These are phyloP conservation scores for Myotis davidii DNA, from an alignment of 2,113 vertebrate genomes.

Conservation along the genomic window DNA sequence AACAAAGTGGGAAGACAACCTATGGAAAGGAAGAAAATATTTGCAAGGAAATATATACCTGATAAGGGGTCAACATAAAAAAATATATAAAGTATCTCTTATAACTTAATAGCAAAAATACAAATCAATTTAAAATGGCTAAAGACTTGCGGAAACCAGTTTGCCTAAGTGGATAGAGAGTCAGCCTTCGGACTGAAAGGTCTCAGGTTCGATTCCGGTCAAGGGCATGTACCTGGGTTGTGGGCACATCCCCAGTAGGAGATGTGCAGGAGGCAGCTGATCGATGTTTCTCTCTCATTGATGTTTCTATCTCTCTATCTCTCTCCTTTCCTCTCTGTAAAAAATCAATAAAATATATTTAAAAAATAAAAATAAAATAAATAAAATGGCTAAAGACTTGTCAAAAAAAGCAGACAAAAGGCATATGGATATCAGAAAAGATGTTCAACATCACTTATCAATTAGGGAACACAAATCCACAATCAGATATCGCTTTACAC, in stretches of 20 bases:
- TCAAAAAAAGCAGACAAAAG: neutral
- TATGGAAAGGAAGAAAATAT: neutral
- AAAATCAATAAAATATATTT: too few species aligned
- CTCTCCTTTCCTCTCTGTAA: too few species aligned
- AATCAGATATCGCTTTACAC: neutral
- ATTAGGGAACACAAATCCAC: neutral
- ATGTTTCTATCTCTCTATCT: too few species aligned
- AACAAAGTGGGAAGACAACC: neutral
- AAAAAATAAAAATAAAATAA: too few species aligned
- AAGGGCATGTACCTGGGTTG: too few species aligned
- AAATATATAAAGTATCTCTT: neutral
- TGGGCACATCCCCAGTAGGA: too few species aligned
- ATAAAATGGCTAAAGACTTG: neutral
- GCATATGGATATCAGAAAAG: neutral
- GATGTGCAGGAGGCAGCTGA: too few species aligned
- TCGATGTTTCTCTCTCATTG: too few species aligned
- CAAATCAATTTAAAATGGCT: neutral
- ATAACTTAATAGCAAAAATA: neutral
- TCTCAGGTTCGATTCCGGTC: too few species aligned
- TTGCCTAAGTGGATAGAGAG: too few species aligned
- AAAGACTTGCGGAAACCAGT: too few species aligned
- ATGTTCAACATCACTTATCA: neutral
- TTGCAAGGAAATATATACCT: neutral
- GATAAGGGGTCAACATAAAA: neutral
- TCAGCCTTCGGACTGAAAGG: too few species aligned